Evolutionary conservation across 2,888 invertebrate species (phyloP).

Genomic region (Mesoligia furuncula): DNA sequence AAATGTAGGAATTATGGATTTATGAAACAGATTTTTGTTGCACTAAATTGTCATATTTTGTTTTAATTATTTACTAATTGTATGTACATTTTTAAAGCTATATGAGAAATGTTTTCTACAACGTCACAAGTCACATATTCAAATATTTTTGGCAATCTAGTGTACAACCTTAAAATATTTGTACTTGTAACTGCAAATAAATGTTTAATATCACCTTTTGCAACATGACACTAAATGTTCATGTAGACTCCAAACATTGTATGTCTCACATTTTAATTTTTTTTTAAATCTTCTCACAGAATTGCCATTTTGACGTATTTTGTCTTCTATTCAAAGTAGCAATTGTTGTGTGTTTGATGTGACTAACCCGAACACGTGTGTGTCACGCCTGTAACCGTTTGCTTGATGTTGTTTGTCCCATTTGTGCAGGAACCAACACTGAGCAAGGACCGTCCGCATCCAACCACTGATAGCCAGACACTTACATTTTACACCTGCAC

Average conservation of each 20-base stretch:
- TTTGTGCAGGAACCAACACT: conserved; percentile 88
- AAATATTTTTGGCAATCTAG: conserved; percentile 30
- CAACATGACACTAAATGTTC: conserved; percentile 25
- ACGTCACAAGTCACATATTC: background rate
- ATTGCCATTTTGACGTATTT: conserved; percentile 56
- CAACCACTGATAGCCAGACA: conserved; percentile 81
- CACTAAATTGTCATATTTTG: conserved; percentile 26
- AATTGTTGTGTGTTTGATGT: conserved; percentile 66
- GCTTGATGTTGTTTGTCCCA: conserved; percentile 88
- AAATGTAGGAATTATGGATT: background rate
- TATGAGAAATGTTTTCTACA: background rate
- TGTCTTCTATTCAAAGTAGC: conserved; percentile 28
- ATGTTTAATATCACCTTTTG: conserved; percentile 31
- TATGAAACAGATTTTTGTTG: conserved; percentile 29
- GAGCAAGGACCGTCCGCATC: conserved; percentile 86
- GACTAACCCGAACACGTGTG: conserved; percentile 82
- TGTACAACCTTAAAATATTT: conserved; percentile 6
- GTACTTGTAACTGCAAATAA: conserved; percentile 2
- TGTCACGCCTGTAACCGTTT: conserved; percentile 86
- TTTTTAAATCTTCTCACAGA: conserved; percentile 61
- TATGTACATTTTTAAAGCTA: background rate
- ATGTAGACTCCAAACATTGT: conserved; percentile 42
- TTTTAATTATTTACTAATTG: background rate
- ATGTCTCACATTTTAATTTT: conserved; percentile 64
- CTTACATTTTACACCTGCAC: conserved; percentile 64